These are phyloP conservation scores for Drosophila pegasa DNA, from an alignment of 2,888 invertebrate species.

Conservation along the genomic window DNA sequence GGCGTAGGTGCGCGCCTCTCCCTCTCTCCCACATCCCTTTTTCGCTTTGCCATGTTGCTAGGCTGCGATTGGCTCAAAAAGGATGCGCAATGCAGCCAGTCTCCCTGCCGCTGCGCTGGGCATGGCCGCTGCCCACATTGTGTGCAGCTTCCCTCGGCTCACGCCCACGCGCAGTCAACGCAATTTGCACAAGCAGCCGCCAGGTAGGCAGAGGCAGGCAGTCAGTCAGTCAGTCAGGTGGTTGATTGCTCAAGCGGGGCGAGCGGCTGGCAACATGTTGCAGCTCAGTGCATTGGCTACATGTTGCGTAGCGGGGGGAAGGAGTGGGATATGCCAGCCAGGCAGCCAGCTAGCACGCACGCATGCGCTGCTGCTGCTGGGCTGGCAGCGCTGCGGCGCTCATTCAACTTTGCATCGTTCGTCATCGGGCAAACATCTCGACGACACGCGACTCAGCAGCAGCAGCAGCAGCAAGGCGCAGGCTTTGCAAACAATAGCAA, in stretches of 20 bases:
- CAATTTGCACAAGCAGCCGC: slow-evolving; percentile 40
- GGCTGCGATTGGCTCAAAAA: slow-evolving; percentile 44
- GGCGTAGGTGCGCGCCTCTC: slow-evolving; percentile 3
- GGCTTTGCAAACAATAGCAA: slow-evolving; percentile 45
- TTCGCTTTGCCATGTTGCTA: slow-evolving; percentile 4
- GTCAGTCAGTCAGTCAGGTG: slow-evolving; percentile 27
- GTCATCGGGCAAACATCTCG: slow-evolving; percentile 64
- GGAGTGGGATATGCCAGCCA: neutral
- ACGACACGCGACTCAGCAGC: slow-evolving; percentile 64
- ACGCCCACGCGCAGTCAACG: slow-evolving; percentile 56
- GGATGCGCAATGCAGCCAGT: slow-evolving; percentile 27
- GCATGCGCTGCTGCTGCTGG: slow-evolving; percentile 49
- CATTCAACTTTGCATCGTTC: slow-evolving; percentile 72
- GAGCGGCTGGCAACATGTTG: slow-evolving; percentile 51
- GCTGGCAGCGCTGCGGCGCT: slow-evolving; percentile 37
- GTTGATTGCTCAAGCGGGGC: slow-evolving; percentile 9
- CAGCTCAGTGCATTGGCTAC: slow-evolving; percentile 23
- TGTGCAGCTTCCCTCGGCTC: slow-evolving; percentile 36
- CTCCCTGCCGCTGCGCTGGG: slow-evolving; percentile 2
- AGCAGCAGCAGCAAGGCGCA: slow-evolving; percentile 31
- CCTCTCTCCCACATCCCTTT: neutral
- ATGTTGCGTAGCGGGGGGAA: slow-evolving; percentile 33
- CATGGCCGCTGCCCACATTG: slow-evolving; percentile 9
- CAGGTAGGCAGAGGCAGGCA: slow-evolving; percentile 36
- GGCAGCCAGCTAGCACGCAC: slow-evolving; percentile 22